Conservation (phyloP, 2,113 vertebrate genomes). For the Edolisoma coerulescens region DNA sequence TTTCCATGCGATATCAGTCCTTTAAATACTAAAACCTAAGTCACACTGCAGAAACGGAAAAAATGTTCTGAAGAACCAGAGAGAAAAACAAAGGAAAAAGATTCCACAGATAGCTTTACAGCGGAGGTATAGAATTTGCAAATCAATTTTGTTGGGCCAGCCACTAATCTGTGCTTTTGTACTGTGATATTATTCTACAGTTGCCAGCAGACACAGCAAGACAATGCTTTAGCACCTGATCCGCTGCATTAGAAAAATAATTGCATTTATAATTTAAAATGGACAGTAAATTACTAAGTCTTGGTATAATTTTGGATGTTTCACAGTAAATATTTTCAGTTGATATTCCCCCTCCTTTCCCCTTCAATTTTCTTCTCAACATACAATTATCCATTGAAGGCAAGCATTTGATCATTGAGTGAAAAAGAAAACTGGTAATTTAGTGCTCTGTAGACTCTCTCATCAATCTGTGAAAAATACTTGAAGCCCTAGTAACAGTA, state of each 20-base stretch:
- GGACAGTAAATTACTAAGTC: neutral
- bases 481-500: neutral
- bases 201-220: neutral
- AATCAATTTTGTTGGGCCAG: neutral
- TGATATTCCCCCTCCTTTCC: neutral
- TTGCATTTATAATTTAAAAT: neutral
- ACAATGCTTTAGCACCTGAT: neutral
- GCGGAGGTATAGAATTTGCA: neutral
- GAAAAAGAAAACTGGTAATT: neutral
- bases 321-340: neutral
- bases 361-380: neutral
- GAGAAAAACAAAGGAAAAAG: neutral
- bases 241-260: neutral
- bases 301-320: neutral
- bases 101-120: neutral
- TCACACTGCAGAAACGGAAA: neutral
- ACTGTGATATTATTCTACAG: neutral
- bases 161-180: neutral
- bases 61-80: neutral
- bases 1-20: neutral
- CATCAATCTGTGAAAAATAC: neutral
- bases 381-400: neutral
- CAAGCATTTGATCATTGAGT: neutral
- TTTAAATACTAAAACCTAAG: neutral
- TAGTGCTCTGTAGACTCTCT: neutral